Base-by-base conservation (phyloP, 2,113 vertebrate genomes). In the Cavia porcellus region DNA sequence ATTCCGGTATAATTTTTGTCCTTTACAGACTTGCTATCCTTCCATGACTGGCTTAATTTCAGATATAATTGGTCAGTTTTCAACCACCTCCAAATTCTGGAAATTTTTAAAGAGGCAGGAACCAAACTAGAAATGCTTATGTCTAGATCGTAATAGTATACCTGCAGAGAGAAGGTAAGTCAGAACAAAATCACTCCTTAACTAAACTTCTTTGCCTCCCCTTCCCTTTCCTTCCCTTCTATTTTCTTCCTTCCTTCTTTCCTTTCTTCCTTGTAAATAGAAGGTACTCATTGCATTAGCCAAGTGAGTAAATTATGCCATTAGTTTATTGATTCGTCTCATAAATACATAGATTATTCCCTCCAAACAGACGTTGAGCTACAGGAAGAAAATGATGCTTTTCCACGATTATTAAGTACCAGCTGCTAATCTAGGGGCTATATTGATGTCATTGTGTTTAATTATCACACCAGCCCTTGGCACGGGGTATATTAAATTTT, bases 151-250 rank as follows among this genome's bases (percentile, higher is more conserved):
- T 74, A 24, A 17, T 9, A 50, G 32, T 4, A 19, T 1, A 66
- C 20, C 20, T 77, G 1, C 4, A 32, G 1, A 25, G 7, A 15
- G 20, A 20, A 35, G 2, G 4, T 13, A 12, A 1, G 7, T 38
- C 4, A 57, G 30, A 14, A 32, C 15, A 62, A n/a, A 68, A 14
- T 22, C 12, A 30, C 24, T 52, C 6, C 47, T 12, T 11, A 0
- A 2, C 2, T 17, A 20, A 2, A 7, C 50, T 68, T 17, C 0
- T 84, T 19, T 5, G 12, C 22, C 45, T 55, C 2, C 3, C 24
- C 35, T 10, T 1, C 11, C 4, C 28, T 25, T 14, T 24, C 19
- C n/a, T 5, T 7, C 20, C 4, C 1, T 70, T 32, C 24, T 7
- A 11, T 52, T 45, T 30, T 7, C 68, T 59, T 28, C n/a, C 9